A percentile compares a stretch with the other conserved stretches of the same genome.
Evolutionary conservation across 1,140 invertebrate species (phyloP).

Genomic region (Drosophila watanabei): DNA sequence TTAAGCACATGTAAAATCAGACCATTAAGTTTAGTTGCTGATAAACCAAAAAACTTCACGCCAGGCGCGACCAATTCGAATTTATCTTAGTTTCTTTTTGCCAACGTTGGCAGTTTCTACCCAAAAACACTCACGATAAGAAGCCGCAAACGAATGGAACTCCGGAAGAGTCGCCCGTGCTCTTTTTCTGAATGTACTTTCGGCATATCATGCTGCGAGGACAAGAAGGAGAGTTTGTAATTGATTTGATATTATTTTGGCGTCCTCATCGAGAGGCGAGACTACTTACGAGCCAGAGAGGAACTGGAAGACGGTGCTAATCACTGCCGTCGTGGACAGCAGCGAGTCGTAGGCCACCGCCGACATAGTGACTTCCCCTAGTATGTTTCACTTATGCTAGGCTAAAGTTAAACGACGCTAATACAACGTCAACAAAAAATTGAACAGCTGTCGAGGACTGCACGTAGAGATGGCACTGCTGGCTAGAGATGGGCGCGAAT

Average conservation of each 20-base stretch:
- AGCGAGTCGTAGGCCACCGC: slow-evolving; percentile 80
- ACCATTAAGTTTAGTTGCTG: not conserved
- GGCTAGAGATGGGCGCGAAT: not conserved
- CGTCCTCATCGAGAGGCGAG: too few species aligned
- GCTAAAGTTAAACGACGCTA: slow-evolving; percentile 17
- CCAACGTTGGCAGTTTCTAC: slow-evolving; percentile 82
- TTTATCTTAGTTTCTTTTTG: slow-evolving; percentile 33
- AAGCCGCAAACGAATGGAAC: slow-evolving; percentile 92
- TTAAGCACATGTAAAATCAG: not conserved
- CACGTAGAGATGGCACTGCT: slow-evolving; percentile 13
- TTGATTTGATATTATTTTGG: slow-evolving; percentile 7
- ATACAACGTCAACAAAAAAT: slow-evolving; percentile 78
- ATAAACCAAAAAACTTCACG: not conserved
- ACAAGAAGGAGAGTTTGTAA: not conserved
- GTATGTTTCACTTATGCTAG: slow-evolving; percentile 17
- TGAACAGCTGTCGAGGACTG: slow-evolving; percentile 41
- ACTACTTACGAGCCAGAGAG: slow-evolving; percentile 87
- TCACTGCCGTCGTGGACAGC: slow-evolving; percentile 87
- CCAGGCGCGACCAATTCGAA: slow-evolving; percentile 29
- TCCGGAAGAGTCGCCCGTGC: slow-evolving; percentile 87
- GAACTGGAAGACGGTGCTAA: slow-evolving; percentile 90
- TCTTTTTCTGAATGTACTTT: slow-evolving; percentile 84
- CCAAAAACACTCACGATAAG: slow-evolving; percentile 92
- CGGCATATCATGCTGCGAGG: slow-evolving; percentile 71
- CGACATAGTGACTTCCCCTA: slow-evolving; percentile 52